Percentiles rank a stretch among this genome's conserved stretches.
These are phyloP conservation scores for Microplitis deprimator DNA, from an alignment of 2,888 invertebrate species.

Conservation along the genomic window DNA sequence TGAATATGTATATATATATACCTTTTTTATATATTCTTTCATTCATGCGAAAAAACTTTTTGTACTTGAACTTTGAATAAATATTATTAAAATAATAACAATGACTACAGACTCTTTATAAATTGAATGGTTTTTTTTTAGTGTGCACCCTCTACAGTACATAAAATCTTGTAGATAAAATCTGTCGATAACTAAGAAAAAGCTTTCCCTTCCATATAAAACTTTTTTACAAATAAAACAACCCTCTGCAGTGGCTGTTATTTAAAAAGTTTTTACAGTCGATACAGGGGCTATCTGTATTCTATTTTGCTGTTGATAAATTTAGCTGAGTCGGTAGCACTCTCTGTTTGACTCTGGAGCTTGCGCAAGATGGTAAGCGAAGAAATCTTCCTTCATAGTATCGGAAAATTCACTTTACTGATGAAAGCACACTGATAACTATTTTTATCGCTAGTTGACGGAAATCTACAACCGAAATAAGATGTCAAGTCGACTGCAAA, in stretches of 20 bases:
- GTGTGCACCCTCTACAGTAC: background rate
- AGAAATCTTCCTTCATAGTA: constrained; percentile 1
- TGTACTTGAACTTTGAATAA: background rate
- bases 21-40: background rate
- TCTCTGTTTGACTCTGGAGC: background rate
- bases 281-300: background rate
- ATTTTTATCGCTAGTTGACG: too few relatives aligned
- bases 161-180: background rate
- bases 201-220: background rate
- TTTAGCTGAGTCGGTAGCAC: background rate
- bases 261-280: background rate
- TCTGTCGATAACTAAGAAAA: background rate
- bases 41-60: background rate
- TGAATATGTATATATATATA: background rate
- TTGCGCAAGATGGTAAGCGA: constrained; percentile 17
- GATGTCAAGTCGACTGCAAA: too few relatives aligned
- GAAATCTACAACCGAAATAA: too few relatives aligned
- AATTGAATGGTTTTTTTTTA: background rate
- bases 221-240: too few relatives aligned
- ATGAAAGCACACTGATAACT: background rate
- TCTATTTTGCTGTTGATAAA: background rate
- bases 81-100: background rate
- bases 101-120: background rate
- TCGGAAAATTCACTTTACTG: background rate
- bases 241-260: too few relatives aligned